Conservation (phyloP, 1,140 invertebrate genomes). For the Geopemphigus sp. region DNA sequence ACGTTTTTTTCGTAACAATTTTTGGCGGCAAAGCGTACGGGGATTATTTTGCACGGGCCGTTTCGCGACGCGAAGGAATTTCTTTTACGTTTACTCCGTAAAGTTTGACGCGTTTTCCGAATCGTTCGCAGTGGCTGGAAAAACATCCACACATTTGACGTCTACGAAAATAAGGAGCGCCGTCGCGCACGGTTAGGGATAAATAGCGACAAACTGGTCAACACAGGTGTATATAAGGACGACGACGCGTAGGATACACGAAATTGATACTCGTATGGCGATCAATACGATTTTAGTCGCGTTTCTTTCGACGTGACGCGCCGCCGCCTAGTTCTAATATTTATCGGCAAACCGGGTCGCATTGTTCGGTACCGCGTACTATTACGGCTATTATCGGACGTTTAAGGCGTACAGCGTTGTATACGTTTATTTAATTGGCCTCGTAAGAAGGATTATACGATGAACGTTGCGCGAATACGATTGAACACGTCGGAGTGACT, state of each 20-base stretch:
- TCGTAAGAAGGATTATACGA: too few relatives aligned
- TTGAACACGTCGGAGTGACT: too few relatives aligned
- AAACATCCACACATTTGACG: neutral
- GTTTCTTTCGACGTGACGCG: too few relatives aligned
- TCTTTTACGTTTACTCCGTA: neutral
- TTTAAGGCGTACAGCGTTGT: too few relatives aligned
- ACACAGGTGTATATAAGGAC: neutral
- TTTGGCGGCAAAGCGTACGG: neutral
- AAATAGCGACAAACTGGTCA: neutral
- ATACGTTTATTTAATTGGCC: too few relatives aligned
- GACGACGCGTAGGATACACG: neutral
- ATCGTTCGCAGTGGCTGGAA: neutral
- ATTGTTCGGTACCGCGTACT: too few relatives aligned
- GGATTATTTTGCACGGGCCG: neutral
- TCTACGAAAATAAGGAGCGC: neutral
- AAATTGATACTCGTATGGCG: neutral
- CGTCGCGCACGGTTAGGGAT: too few relatives aligned
- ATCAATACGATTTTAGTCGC: neutral
- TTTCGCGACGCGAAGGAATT: neutral
- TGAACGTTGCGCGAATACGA: too few relatives aligned
- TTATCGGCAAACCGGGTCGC: too few relatives aligned
- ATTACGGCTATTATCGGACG: too few relatives aligned
- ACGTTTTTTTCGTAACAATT: neutral
- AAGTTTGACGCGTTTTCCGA: slow-evolving; percentile 16
- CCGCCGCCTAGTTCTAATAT: too few relatives aligned